Evolutionary conservation across 2,888 invertebrate species (phyloP).

Genomic region (Phaonia tiefii): DNA sequence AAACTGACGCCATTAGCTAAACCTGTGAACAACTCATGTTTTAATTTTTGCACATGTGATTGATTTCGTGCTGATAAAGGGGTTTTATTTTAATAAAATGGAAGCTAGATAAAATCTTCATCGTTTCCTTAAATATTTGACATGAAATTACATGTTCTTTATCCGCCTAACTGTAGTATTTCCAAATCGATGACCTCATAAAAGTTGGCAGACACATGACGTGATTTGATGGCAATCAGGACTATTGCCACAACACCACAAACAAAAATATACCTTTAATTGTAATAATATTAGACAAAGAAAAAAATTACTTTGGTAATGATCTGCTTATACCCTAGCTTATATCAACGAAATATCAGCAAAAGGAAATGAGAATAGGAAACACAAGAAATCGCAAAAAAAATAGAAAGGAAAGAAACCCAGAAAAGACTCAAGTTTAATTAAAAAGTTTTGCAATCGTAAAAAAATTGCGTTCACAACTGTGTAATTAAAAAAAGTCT

Average conservation of each 20-base stretch:
- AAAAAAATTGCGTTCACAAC: slow-evolving; percentile 68
- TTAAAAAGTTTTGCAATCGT: slow-evolving; percentile 70
- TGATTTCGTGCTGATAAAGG: slow-evolving; percentile 3
- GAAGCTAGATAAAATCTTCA: slow-evolving; percentile 26
- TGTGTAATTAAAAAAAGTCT: slow-evolving; percentile 68
- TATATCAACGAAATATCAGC: slow-evolving; percentile 43
- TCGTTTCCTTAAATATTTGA: too few relatives aligned
- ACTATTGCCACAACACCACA: slow-evolving; percentile 7
- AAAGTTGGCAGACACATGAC: neutral
- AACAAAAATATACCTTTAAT: neutral
- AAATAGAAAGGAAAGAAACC: slow-evolving; percentile 9
- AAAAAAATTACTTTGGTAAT: slow-evolving; percentile 49
- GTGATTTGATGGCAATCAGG: neutral
- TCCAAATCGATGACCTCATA: neutral
- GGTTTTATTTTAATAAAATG: neutral
- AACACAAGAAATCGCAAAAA: slow-evolving; percentile 14
- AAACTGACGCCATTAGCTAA: too few relatives aligned
- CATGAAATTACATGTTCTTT: too few relatives aligned
- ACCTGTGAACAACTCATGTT: too few relatives aligned
- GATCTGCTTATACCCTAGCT: slow-evolving; percentile 23
- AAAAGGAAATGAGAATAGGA: slow-evolving; percentile 12
- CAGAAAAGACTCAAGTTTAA: slow-evolving; percentile 64
- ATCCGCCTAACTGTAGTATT: slow-evolving; percentile 8
- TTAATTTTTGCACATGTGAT: neutral
- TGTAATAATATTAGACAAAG: slow-evolving; percentile 27